Percentiles rank a stretch among this genome's conserved stretches.
Conservation (phyloP, 2,797 vertebrate genomes). For the Channallabes apus region DNA sequence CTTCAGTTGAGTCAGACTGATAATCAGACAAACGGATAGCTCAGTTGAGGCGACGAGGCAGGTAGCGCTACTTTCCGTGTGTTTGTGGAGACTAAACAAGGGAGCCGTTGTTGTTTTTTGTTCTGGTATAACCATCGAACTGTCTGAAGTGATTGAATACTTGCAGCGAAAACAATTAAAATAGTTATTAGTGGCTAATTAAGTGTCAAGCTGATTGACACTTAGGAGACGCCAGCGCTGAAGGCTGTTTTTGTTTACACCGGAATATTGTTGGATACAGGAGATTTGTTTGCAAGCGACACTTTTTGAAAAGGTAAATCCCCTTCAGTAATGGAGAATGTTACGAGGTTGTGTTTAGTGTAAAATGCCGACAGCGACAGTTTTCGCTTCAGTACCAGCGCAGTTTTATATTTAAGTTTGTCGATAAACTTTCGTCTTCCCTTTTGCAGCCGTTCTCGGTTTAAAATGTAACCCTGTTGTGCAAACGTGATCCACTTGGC, state of each 20-base stretch:
- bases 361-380: not conserved
- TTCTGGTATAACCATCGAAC: not conserved
- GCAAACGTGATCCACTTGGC: not conserved
- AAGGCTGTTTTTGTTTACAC: not conserved
- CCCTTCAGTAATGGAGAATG: not conserved
- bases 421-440: not conserved
- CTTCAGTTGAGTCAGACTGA: not conserved
- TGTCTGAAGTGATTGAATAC: not conserved
- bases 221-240: not conserved
- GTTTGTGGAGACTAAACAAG: too few relatives aligned
- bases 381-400: not conserved
- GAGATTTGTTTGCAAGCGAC: not conserved
- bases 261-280: not conserved
- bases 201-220: not conserved
- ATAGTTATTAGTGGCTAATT: not conserved
- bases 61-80: not conserved
- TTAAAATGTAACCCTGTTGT: slow-evolving; percentile 8
- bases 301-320: not conserved
- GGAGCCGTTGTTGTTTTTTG: not conserved
- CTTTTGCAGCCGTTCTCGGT: not conserved
- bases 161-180: not conserved
- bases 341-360: not conserved
- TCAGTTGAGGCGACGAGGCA: slow-evolving; percentile 2
- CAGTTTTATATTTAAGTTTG: not conserved
- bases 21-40: slow-evolving; percentile 16